These are phyloP conservation scores for Machaerirhynchus nigripectus DNA, from an alignment of 2,113 vertebrate species.

Conservation along the genomic window DNA sequence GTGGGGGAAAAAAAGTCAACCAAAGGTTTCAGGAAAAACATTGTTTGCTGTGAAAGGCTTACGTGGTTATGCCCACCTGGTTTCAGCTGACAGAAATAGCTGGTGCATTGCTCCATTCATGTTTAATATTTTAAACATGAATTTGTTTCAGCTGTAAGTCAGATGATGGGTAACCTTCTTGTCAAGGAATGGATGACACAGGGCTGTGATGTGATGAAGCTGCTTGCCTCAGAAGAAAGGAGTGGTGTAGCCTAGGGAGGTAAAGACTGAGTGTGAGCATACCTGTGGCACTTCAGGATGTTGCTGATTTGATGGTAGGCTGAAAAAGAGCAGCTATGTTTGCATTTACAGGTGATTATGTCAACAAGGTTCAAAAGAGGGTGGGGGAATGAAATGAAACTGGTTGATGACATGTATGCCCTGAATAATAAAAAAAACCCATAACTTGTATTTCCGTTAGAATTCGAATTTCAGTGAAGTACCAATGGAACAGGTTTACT, in stretches of 20 bases:
- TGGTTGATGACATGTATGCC: background rate
- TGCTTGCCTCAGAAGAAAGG: background rate
- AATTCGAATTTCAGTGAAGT: background rate
- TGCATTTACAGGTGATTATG: background rate
- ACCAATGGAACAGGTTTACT: background rate
- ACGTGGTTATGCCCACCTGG: background rate
- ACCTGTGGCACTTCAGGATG: background rate
- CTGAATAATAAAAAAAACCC: background rate
- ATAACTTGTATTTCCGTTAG: background rate
- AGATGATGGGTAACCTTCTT: background rate
- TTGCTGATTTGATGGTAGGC: background rate
- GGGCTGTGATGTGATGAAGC: background rate
- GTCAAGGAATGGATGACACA: background rate
- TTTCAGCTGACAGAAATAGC: background rate
- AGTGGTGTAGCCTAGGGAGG: background rate
- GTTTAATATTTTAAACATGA: background rate
- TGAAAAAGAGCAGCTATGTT: background rate
- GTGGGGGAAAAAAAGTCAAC: accelerated
- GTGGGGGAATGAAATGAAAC: background rate
- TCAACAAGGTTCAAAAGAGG: background rate
- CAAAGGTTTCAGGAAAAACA: background rate
- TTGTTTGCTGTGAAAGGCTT: background rate
- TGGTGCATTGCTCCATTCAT: background rate
- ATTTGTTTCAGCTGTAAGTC: background rate
- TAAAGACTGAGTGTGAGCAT: background rate